Conservation (phyloP, 2,113 vertebrate genomes). For the Hemichromis elongatus region DNA sequence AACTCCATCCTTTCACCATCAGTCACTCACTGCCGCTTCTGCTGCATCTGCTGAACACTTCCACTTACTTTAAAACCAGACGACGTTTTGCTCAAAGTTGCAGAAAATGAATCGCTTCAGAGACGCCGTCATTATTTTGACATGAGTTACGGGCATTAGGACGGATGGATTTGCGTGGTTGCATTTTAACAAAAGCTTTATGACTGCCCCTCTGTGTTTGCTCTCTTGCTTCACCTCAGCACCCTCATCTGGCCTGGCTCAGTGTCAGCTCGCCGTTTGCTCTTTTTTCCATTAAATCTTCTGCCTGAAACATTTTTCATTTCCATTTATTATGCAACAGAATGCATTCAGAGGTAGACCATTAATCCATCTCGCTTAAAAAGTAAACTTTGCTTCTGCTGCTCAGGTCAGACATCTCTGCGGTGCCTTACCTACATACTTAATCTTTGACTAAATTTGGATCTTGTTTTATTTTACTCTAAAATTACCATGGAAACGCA, state of each 20-base stretch:
- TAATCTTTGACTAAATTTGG: background rate
- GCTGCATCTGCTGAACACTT: background rate
- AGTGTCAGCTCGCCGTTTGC: background rate
- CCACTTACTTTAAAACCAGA: background rate
- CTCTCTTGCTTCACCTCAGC: conserved; percentile 36
- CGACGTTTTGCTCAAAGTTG: background rate
- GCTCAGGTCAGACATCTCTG: background rate
- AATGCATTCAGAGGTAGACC: background rate
- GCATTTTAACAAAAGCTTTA: background rate
- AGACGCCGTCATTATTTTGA: background rate
- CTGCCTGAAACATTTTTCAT: background rate
- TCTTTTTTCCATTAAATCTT: background rate
- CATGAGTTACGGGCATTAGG: background rate
- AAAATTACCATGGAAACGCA: background rate
- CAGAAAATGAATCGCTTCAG: background rate
- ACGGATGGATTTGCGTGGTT: background rate
- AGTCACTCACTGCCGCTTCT: background rate
- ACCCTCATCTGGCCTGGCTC: conserved; percentile 39
- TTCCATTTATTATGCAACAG: background rate
- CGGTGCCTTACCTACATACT: background rate
- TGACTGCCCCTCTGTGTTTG: background rate
- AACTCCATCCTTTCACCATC: background rate
- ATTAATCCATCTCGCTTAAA: background rate
- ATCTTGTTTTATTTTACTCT: background rate
- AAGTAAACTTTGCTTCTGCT: background rate